These are phyloP conservation scores for Chelon labrosus DNA, from an alignment of 2,797 vertebrate species.

Conservation along the genomic window DNA sequence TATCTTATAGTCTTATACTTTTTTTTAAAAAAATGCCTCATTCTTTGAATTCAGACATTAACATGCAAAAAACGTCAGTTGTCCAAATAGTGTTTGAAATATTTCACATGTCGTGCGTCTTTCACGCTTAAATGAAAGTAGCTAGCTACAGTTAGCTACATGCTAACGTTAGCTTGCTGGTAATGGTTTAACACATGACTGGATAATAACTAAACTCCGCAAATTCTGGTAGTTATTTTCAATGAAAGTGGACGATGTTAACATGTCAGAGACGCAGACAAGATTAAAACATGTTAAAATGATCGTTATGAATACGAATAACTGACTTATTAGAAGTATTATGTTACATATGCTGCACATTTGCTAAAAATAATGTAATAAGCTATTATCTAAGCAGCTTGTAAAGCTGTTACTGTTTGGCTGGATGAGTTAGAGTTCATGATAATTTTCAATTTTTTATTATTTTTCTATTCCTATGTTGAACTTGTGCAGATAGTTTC, in stretches of 20 bases:
- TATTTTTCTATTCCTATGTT: too few relatives aligned
- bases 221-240: neutral
- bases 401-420: too few relatives aligned
- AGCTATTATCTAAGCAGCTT: too few relatives aligned
- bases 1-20: neutral
- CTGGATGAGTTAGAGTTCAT: too few relatives aligned
- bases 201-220: neutral
- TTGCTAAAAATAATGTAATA: too few relatives aligned
- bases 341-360: too few relatives aligned
- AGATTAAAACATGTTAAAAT: neutral
- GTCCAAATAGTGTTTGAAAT: accelerated
- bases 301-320: neutral
- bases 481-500: too few relatives aligned
- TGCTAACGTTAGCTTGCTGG: slow-evolving; percentile 56
- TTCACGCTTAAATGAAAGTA: neutral
- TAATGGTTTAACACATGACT: neutral
- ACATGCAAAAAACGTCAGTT: neutral
- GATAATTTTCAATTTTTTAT: too few relatives aligned
- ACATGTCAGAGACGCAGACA: neutral
- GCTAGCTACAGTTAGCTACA: slow-evolving; percentile 12
- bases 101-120: neutral
- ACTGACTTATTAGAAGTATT: too few relatives aligned
- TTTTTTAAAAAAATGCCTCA: neutral
- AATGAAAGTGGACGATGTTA: neutral
- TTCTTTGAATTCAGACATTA: neutral